These are phyloP conservation scores for Alsophila aescularia DNA, from an alignment of 2,888 invertebrate genomes.

Conservation along the genomic window DNA sequence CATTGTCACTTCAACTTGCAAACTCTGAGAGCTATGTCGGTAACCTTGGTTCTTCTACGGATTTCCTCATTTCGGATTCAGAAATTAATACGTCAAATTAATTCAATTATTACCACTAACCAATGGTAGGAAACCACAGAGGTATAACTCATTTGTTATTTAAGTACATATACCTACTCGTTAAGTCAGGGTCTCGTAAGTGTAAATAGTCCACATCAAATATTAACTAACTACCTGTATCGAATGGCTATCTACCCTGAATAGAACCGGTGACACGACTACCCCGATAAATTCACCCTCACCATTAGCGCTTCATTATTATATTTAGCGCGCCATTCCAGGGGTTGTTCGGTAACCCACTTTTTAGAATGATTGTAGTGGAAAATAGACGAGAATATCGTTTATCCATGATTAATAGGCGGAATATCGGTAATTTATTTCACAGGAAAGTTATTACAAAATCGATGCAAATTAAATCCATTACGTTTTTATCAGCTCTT, in stretches of 20 bases:
- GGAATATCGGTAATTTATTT: too few relatives aligned
- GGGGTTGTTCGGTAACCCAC: constrained; percentile 24
- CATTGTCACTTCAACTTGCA: too few relatives aligned
- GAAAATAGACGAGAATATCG: not conserved
- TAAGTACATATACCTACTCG: not conserved
- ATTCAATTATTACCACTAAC: too few relatives aligned
- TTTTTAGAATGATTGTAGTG: constrained; percentile 8
- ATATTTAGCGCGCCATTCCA: constrained; percentile 25
- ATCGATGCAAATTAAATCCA: too few relatives aligned
- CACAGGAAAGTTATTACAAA: too few relatives aligned
- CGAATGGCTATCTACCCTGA: constrained; percentile 7
- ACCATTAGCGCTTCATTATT: constrained; percentile 25
- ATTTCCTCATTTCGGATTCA: too few relatives aligned
- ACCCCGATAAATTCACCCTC: constrained; percentile 13
- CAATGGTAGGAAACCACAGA: not conserved
- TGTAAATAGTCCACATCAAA: constrained; percentile 23
- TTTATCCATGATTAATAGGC: too few relatives aligned
- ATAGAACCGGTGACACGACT: constrained; percentile 10
- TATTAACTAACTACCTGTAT: constrained; percentile 26
- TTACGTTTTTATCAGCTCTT: too few relatives aligned
- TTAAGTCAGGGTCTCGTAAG: not conserved
- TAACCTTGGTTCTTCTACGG: too few relatives aligned
- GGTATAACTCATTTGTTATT: not conserved
- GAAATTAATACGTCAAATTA: too few relatives aligned
- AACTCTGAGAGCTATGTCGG: too few relatives aligned